These are phyloP conservation scores for Flexamia atlantica DNA, from an alignment of 2,888 invertebrate species.

Conservation along the genomic window DNA sequence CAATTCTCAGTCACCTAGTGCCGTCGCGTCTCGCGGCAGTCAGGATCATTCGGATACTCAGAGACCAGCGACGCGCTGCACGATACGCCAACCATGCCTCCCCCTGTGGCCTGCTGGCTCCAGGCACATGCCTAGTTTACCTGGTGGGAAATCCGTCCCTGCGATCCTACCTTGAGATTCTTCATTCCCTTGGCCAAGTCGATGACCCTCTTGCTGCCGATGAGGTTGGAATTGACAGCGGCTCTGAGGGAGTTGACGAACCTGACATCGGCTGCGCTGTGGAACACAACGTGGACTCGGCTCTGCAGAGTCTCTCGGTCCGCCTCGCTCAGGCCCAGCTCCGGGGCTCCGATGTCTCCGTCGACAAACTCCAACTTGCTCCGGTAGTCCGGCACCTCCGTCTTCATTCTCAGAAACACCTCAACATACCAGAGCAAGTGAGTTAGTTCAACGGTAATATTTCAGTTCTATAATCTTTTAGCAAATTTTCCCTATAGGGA, in stretches of 20 bases:
- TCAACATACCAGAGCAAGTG: constrained; percentile 69
- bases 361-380: constrained; percentile 83
- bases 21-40: too few relatives aligned
- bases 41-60: too few relatives aligned
- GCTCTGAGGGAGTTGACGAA: constrained; percentile 89
- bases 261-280: constrained; percentile 94
- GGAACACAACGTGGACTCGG: constrained; percentile 85
- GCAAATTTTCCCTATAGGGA: too few relatives aligned
- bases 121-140: too few relatives aligned
- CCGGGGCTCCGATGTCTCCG: constrained; percentile 83
- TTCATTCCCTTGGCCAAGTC: constrained; percentile 84
- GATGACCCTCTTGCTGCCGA: constrained; percentile 85
- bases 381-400: constrained; percentile 78
- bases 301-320: constrained; percentile 81
- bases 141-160: too few relatives aligned
- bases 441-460: too few relatives aligned
- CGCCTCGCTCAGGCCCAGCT: constrained; percentile 80
- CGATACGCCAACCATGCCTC: too few relatives aligned
- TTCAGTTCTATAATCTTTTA: too few relatives aligned
- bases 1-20: too few relatives aligned
- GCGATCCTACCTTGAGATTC: constrained; percentile 83
- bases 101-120: too few relatives aligned
- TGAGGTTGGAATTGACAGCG: constrained; percentile 88
- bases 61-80: too few relatives aligned
- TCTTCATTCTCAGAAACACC: constrained; percentile 78